Percentiles rank a stretch among this genome's conserved stretches.
Evolutionary conservation across 2,113 vertebrate species (phyloP).

Genomic region (Tamias sibiricus): DNA sequence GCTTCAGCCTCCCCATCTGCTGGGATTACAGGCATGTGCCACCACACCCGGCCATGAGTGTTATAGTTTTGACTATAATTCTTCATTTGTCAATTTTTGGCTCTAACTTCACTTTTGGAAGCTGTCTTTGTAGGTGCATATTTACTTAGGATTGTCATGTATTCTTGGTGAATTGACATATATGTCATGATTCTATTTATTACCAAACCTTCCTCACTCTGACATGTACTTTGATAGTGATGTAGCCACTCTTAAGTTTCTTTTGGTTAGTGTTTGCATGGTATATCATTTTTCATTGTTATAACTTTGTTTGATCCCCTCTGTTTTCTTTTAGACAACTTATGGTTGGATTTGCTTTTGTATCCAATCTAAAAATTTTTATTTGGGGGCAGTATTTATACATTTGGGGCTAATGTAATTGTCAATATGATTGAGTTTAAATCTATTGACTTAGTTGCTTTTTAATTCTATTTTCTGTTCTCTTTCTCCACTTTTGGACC

Average conservation of each 20-base stretch:
- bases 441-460: not conserved
- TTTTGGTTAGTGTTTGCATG: not conserved
- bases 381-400: not conserved
- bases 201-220: not conserved
- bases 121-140: not conserved
- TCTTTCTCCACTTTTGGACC: not conserved
- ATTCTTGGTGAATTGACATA: not conserved
- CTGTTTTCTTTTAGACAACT: not conserved
- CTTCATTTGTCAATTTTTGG: not conserved
- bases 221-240: not conserved
- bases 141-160: not conserved
- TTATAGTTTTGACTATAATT: not conserved
- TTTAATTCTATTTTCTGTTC: not conserved
- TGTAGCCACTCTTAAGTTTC: not conserved
- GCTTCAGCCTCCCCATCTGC: too few relatives aligned
- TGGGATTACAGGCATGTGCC: too few relatives aligned
- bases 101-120: not conserved
- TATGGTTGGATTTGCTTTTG: not conserved
- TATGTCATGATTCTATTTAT: not conserved
- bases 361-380: slow-evolving; percentile 20
- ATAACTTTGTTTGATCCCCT: not conserved
- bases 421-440: not conserved
- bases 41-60: not conserved
- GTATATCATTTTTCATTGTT: not conserved
- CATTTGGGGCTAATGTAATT: not conserved